These are phyloP conservation scores for Alouatta palliata DNA, from an alignment of 2,113 vertebrate species.

Conservation along the genomic window DNA sequence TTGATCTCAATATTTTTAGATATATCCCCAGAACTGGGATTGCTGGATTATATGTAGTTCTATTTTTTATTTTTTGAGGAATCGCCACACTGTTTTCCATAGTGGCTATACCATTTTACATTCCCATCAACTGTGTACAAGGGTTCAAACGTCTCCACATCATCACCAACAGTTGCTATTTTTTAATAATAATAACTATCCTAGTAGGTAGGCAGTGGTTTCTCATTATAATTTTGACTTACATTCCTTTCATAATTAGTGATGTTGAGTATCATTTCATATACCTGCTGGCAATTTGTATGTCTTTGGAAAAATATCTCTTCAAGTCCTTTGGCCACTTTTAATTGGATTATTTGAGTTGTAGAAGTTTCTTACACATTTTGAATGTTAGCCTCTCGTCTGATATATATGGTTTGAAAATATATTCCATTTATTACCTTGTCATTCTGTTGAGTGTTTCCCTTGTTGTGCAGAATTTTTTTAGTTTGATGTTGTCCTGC, in stretches of 20 bases:
- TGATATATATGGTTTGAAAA: not conserved
- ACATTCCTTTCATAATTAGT: not conserved
- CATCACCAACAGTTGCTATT: not conserved
- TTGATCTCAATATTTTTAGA: not conserved
- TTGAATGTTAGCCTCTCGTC: not conserved
- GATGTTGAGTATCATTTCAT: not conserved
- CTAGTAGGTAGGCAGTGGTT: not conserved
- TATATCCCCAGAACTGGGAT: not conserved
- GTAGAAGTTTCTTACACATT: not conserved
- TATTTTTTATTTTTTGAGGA: not conserved
- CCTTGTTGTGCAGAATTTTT: not conserved
- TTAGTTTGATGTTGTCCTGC: not conserved
- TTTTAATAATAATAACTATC: not conserved
- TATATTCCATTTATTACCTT: not conserved
- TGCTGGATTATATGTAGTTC: not conserved
- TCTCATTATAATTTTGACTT: not conserved
- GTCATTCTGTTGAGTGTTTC: not conserved
- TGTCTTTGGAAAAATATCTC: not conserved
- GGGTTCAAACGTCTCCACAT: not conserved
- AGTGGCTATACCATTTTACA: not conserved
- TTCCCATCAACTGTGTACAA: not conserved
- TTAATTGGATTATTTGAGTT: not conserved
- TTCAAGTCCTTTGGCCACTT: not conserved
- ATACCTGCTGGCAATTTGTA: not conserved
- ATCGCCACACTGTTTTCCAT: not conserved